Evolutionary conservation across 2,888 invertebrate species (phyloP), one percentile per base, ranked within the genome.

Genomic region (Subacronicta megacephala): DNA sequence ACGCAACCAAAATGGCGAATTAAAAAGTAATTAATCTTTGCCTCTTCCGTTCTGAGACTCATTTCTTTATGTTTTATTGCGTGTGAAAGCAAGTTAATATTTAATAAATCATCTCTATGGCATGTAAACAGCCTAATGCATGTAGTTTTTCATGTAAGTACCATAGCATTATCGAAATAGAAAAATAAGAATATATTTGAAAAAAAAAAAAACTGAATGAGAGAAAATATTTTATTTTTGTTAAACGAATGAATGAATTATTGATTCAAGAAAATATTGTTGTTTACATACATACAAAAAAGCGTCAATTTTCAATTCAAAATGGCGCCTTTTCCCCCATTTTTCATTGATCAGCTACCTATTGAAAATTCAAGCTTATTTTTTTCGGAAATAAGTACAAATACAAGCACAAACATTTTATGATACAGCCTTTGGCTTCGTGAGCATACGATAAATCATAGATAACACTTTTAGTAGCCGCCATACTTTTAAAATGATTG

Each of bases 11-110:
- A 89, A 90, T 90, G 87, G 90, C 89, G 89, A 88, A 91, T 91
- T 91, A 90, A 90, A 91, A 90, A 84, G 89, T 86, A 90, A 90
- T 91, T 90, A 90, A 90, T 90, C 81, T 80, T 74, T 41, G 68
- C 83, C 60, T 83, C 84, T 84, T 88, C 84, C 86, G 87, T 80
- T 82, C 54, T 58, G 61, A 66, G 75, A 76, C 57, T 64, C 62
- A 61, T 72, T 77, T 71, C 56, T 81, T 86, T 85, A 86, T 85
- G 77, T 88, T 84, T 87, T 82, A 83, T 84, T 86, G 82, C 87
- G 88, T 89, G 88, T 85, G 89, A 89, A 88, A 84, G 82, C 65
- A 60, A 78, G 80, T 85, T 88, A 80, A 85, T 81, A 82, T 84
- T 83, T 77, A 81, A 89, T 88, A 83, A 87, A 87, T 88, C 85